Evolutionary conservation across 1,140 invertebrate species (phyloP).

Genomic region (Drosophila simulans): DNA sequence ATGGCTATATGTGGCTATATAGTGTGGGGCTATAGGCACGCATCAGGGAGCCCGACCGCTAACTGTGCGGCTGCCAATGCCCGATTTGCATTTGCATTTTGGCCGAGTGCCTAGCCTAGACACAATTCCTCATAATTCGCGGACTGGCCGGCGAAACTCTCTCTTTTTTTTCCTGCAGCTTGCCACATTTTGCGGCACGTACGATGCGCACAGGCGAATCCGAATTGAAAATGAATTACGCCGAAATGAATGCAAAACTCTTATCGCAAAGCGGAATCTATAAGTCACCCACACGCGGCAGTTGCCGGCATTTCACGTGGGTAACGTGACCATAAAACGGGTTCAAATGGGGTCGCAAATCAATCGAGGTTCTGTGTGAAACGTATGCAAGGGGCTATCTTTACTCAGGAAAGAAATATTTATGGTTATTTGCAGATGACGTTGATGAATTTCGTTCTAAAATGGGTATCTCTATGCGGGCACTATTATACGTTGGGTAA

Average conservation of each 20-base stretch:
- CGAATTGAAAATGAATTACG: constrained; percentile 76
- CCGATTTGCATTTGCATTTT: constrained; percentile 66
- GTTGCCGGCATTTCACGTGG: constrained; percentile 4
- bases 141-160: constrained; percentile 44
- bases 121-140: constrained; percentile 78
- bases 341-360: constrained; percentile 11
- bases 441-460: not conserved
- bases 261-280: constrained; percentile 67
- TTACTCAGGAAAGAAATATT: not conserved
- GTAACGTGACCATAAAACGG: constrained; percentile 31
- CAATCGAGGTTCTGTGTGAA: not conserved
- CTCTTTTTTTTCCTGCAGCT: constrained; percentile 31
- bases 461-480: too few relatives aligned
- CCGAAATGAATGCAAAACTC: constrained; percentile 72
- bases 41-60: constrained; percentile 24
- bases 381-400: not conserved
- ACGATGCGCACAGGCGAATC: constrained; percentile 49
- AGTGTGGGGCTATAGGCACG: constrained; percentile 11
- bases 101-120: constrained; percentile 69
- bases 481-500: too few relatives aligned
- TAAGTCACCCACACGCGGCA: constrained; percentile 40
- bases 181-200: constrained; percentile 70
- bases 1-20: not conserved
- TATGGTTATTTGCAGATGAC: too few relatives aligned
- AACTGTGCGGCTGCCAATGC: constrained; percentile 13